A percentile compares a stretch with the other conserved stretches of the same genome.
These are phyloP conservation scores for Delichon dasypus DNA, from an alignment of 2,797 vertebrate genomes.

Conservation along the genomic window DNA sequence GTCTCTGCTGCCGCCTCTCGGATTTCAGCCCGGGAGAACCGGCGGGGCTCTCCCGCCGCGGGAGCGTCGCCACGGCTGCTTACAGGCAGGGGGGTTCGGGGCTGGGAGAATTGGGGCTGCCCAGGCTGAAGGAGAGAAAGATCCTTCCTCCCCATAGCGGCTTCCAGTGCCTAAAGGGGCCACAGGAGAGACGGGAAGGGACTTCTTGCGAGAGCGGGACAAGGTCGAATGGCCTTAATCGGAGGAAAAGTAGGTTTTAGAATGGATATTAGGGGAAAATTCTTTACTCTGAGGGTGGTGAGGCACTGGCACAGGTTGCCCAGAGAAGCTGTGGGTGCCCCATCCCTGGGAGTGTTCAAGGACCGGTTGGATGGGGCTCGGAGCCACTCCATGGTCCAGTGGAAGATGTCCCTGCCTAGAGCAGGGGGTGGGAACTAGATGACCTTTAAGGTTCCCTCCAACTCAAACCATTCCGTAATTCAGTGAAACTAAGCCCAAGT, in stretches of 20 bases:
- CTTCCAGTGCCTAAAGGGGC: background rate
- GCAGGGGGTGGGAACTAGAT: background rate
- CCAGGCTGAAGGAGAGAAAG: background rate
- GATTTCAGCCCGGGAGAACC: background rate
- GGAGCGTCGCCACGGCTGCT: background rate
- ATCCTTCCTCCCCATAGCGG: background rate
- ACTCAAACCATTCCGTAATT: background rate
- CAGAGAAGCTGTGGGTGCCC: background rate
- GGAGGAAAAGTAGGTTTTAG: background rate
- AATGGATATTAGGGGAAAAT: background rate
- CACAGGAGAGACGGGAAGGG: background rate
- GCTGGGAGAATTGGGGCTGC: no score
- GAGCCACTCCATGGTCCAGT: background rate
- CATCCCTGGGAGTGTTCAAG: background rate
- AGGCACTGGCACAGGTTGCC: background rate
- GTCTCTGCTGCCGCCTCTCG: slow-evolving; percentile 30
- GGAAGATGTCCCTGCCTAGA: background rate
- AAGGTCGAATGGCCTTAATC: background rate
- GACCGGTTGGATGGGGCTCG: background rate
- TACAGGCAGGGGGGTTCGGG: background rate
- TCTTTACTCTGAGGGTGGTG: background rate
- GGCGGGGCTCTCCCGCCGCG: background rate
- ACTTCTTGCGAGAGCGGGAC: no score
- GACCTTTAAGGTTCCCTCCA: background rate
- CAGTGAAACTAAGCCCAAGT: background rate